phyloP scores from a whole-genome alignment of 2,113 vertebrate genomes.

The Addax nasomaculatus region DNA sequence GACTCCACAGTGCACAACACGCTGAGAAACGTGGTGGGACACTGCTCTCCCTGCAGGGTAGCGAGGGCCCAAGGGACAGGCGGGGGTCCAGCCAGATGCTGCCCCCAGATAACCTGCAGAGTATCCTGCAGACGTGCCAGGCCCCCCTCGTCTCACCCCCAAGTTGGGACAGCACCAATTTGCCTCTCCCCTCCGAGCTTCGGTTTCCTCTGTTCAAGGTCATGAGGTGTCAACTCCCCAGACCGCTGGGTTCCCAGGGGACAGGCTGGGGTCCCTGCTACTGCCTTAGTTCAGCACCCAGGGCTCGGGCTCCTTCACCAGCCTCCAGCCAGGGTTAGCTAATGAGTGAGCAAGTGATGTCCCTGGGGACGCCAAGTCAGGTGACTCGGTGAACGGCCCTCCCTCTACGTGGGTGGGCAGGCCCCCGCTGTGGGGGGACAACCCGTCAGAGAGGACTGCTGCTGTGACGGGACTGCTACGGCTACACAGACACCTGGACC shows the following conservation, averaged over 20 bases:
- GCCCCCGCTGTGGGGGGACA: fast-evolving
- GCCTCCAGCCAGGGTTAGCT: background rate
- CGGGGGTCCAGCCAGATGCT: fast-evolving
- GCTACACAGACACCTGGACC: background rate
- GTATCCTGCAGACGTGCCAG: background rate
- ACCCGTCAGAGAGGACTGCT: background rate
- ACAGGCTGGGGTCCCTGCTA: background rate
- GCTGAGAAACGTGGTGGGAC: fast-evolving
- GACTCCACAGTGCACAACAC: fast-evolving
- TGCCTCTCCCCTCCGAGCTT: fast-evolving
- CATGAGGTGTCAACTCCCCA: background rate
- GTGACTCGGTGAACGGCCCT: background rate
- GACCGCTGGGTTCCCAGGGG: background rate
- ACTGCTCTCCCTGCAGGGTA: too few species aligned
- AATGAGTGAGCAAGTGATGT: fast-evolving
- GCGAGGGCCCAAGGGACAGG: background rate
- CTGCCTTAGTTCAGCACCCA: background rate
- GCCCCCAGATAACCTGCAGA: too few species aligned
- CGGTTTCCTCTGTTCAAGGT: background rate
- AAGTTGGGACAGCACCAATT: too few species aligned
- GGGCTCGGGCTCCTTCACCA: too few species aligned
- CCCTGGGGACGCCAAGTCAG: background rate
- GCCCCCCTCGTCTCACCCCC: fast-evolving
- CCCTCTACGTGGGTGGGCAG: background rate
- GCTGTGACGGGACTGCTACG: fast-evolving